phyloP scores from a whole-genome alignment of 2,888 invertebrate species.

The Ormyrus rosae region DNA sequence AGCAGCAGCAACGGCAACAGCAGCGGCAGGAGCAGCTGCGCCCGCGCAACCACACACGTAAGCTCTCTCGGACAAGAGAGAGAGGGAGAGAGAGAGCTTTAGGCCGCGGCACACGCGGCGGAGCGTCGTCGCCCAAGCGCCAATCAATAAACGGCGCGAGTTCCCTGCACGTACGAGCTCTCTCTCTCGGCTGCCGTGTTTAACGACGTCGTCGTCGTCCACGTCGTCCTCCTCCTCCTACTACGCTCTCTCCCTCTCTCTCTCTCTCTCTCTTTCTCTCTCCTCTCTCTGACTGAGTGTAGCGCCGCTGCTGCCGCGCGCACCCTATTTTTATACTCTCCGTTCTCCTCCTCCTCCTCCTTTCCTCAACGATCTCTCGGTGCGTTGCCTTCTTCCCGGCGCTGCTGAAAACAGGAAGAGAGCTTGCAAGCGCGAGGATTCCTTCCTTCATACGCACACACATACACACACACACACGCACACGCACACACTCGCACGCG shows the following conservation, averaged over 20 bases:
- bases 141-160: conserved; percentile 38
- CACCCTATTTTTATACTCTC: conserved; percentile 49
- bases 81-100: too few relatives aligned
- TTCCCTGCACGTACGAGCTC: too few relatives aligned
- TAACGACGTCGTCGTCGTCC: conserved; percentile 28
- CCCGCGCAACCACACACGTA: too few relatives aligned
- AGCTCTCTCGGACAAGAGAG: too few relatives aligned
- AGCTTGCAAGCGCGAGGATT: too few relatives aligned
- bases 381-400: conserved; percentile 3
- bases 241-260: conserved; percentile 50
- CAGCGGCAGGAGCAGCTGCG: too few relatives aligned
- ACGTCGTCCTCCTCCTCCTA: conserved; percentile 54
- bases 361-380: conserved; percentile 13
- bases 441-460: too few relatives aligned
- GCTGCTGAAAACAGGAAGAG: not conserved
- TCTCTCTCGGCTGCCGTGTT: too few relatives aligned
- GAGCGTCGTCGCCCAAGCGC: not conserved
- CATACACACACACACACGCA: too few relatives aligned
- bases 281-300: not conserved
- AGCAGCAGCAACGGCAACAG: too few relatives aligned
- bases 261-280: not conserved
- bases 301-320: conserved; percentile 29
- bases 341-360: conserved; percentile 18
- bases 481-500: not conserved
- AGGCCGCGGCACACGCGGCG: too few relatives aligned